phyloP scores from a whole-genome alignment of 37 sponge, comb jelly and placozoan genomes.

The Amphimedon queenslandica region DNA sequence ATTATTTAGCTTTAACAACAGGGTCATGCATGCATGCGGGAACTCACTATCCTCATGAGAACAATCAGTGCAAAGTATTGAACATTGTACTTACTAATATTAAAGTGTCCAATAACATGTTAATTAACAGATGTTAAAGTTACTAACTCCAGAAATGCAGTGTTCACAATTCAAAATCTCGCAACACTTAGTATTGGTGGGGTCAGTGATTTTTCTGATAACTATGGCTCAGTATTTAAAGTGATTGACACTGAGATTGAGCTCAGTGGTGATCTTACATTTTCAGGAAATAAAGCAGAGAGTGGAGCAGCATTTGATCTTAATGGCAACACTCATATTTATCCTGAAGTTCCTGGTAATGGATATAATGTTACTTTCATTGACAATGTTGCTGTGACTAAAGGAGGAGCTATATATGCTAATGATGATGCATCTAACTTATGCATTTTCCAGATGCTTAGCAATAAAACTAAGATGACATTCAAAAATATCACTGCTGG shows the following conservation, averaged over 20 bases:
- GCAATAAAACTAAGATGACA: background rate
- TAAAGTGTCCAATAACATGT: background rate
- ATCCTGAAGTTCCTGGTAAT: background rate
- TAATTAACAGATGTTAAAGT: background rate
- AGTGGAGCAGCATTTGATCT: background rate
- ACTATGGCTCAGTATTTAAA: background rate
- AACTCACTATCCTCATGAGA: background rate
- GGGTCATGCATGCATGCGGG: background rate
- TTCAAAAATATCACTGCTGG: background rate
- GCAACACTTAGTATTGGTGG: background rate
- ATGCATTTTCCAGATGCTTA: background rate
- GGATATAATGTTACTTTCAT: background rate
- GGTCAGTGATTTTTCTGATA: background rate
- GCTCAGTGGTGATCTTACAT: background rate
- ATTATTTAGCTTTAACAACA: too few species aligned
- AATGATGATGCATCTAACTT: background rate
- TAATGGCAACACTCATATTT: background rate
- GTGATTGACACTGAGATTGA: background rate
- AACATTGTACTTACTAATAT: background rate
- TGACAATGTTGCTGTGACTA: background rate
- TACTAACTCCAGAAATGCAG: background rate
- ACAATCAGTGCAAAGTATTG: background rate
- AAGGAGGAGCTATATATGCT: background rate
- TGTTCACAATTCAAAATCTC: background rate
- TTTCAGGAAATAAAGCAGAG: background rate